Base-by-base conservation (phyloP, 64 coral and sea anemone species). In the Pocillopora verrucosa region DNA sequence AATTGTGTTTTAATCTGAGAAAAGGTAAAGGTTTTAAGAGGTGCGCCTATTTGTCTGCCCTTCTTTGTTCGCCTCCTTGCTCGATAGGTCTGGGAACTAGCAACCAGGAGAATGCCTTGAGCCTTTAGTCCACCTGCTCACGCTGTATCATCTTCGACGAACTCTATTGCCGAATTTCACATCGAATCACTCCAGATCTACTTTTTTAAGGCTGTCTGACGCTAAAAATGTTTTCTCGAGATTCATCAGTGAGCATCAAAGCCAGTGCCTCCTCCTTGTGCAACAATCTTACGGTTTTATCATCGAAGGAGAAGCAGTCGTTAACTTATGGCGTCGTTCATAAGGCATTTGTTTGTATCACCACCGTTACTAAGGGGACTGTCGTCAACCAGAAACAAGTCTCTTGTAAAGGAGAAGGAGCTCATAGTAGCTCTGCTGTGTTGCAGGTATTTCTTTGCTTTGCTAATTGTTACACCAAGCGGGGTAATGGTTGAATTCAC, bases 271-370 rank as follows among this genome's bases (percentile, higher is more conserved):
- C 95, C 20, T 65, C 90, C 26, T 76, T 96, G 20, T 93, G 91
- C 62, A 96, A 96, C 56, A 96, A 96, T 78, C 72, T 96, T 57
- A 92, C 95, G 35, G 75, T 96, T 87, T 45, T 93, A 51, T 63
- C 82, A 64, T 90, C 85, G 16, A 81, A 78, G 81, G 95, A 96
- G 77, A 96, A 96, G 37, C 79, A 96, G 16, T 87, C 63, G 79
- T 14, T 82, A 3, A 91, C 88, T 0, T 96, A 93, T 70, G 95
- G 91, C 1, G 95, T 93, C 0, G 95, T 96, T n/a, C 95, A 96
- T 38, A 96, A 96, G 72, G 91, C 95, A 22, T 92, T 96, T 96
- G 95, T 96, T 93, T 96, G 95, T 76, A 92, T 96, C 68, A 93
- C 95, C 16, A 96, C 87, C 65, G 95, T 93, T 68, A 89, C 84